phyloP scores from a whole-genome alignment of 2,113 vertebrate genomes.

The Misgurnus anguillicaudatus region DNA sequence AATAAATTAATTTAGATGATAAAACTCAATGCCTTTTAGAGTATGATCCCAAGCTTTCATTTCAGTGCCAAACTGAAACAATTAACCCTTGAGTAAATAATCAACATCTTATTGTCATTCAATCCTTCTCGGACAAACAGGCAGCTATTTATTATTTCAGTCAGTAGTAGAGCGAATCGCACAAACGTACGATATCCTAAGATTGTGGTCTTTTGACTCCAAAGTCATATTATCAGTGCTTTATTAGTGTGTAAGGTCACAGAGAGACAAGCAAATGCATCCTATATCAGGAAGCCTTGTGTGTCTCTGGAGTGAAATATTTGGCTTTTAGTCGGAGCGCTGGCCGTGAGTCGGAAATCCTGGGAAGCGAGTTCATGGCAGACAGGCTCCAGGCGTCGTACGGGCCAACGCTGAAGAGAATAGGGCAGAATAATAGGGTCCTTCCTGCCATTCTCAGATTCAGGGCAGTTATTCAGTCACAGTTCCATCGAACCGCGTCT shows the following conservation, averaged over 20 bases:
- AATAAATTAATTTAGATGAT: no score
- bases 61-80: conserved; percentile 47
- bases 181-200: conserved; percentile 42
- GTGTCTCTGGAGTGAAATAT: conserved; percentile 83
- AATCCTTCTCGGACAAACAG: conserved; percentile 49
- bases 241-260: conserved; percentile 89
- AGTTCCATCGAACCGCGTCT: conserved; percentile 61
- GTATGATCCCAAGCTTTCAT: conserved; percentile 16
- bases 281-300: conserved; percentile 87
- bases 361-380: conserved; percentile 77
- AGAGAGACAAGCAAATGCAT: conserved; percentile 86
- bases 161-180: conserved; percentile 40
- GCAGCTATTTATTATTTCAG: conserved; percentile 52
- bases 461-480: conserved; percentile 72
- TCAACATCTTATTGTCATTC: conserved; percentile 49
- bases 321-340: conserved; percentile 73
- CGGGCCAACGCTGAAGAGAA: conserved; percentile 73
- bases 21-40: no score
- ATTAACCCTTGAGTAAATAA: conserved; percentile 45
- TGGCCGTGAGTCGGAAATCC: conserved; percentile 83
- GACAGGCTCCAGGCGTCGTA: conserved; percentile 80
- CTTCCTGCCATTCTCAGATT: conserved; percentile 87
- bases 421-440: conserved; percentile 77
- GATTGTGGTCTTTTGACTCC: conserved; percentile 57
- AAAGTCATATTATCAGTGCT: conserved; percentile 82